Evolutionary conservation across 2,797 vertebrate species (phyloP).

Genomic region (Chelon labrosus): DNA sequence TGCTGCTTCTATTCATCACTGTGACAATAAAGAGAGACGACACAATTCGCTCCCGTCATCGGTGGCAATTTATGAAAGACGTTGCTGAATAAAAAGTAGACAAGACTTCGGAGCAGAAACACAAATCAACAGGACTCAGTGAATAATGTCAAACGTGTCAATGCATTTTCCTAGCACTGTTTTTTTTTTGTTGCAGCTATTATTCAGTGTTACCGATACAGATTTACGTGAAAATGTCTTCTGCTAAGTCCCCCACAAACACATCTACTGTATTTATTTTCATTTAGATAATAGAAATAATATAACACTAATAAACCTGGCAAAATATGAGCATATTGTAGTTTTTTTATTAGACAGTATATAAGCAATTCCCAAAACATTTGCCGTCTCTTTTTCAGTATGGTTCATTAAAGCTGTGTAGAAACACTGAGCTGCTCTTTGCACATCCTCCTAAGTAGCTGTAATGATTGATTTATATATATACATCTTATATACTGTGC

Average conservation of each 20-base stretch:
- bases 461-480: conserved; percentile 23
- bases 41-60: background rate
- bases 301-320: too few relatives aligned
- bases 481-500: background rate
- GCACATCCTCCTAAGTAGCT: background rate
- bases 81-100: conserved; percentile 14
- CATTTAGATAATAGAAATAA: background rate
- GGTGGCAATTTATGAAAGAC: background rate
- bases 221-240: conserved; percentile 4
- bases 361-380: background rate
- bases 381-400: background rate
- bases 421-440: background rate
- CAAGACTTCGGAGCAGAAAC: background rate
- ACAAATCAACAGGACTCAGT: conserved; percentile 6
- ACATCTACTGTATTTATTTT: conserved; percentile 1
- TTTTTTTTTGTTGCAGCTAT: background rate
- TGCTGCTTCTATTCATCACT: conserved; percentile 84
- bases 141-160: background rate
- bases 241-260: background rate
- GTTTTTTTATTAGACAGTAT: too few relatives aligned
- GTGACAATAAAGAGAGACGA: conserved; percentile 11
- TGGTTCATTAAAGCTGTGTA: background rate
- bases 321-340: too few relatives aligned
- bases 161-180: background rate
- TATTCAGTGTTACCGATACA: conserved; percentile 4